Conservation (phyloP, 1,140 invertebrate genomes). For the Nebria ingens region DNA sequence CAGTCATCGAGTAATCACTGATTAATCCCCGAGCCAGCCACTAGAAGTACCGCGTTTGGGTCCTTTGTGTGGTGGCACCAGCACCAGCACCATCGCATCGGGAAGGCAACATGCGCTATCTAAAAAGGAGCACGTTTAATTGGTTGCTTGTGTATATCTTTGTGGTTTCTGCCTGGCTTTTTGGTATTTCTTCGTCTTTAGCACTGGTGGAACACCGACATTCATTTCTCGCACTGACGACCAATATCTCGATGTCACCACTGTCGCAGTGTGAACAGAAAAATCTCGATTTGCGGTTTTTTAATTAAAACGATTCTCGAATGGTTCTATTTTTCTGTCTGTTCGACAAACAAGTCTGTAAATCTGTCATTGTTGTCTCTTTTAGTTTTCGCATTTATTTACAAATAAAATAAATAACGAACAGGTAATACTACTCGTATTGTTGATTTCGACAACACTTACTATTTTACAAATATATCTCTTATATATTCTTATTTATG, state of each 20-base stretch:
- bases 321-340: neutral
- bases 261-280: too few relatives aligned
- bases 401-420: neutral
- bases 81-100: too few relatives aligned
- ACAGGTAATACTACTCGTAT: too few relatives aligned
- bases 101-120: neutral
- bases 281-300: constrained; percentile 6
- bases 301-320: constrained; percentile 9
- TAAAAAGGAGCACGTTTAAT: neutral
- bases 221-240: too few relatives aligned
- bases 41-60: neutral
- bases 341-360: neutral
- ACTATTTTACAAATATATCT: too few relatives aligned
- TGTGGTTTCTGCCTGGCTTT: too few relatives aligned
- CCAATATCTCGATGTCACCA: too few relatives aligned
- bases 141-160: neutral
- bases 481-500: too few relatives aligned
- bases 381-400: neutral
- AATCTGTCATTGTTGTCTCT: neutral
- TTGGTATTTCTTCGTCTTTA: too few relatives aligned
- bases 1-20: constrained; percentile 4
- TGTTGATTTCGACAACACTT: too few relatives aligned
- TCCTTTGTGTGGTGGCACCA: neutral
- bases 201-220: too few relatives aligned
- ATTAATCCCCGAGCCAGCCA: neutral